phyloP scores from a whole-genome alignment of 1,140 invertebrate genomes.

The Ladona fulva region DNA sequence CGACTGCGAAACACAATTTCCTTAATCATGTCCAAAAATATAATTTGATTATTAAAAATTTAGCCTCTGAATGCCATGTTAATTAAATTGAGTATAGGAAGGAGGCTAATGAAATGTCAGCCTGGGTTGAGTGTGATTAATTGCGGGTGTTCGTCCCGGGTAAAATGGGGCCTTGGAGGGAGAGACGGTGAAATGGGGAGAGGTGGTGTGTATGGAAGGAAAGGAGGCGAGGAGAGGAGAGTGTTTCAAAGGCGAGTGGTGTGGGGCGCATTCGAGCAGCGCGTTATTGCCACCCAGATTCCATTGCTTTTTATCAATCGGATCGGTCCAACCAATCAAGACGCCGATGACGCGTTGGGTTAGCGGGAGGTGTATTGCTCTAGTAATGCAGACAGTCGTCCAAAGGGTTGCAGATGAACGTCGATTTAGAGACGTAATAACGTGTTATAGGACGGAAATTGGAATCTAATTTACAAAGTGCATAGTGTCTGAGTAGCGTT shows the following conservation, averaged over 20 bases:
- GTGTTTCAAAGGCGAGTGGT: not conserved
- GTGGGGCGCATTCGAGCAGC: no score
- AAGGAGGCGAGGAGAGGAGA: not conserved
- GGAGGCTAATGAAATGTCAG: constrained; percentile 19
- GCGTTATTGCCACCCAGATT: no score
- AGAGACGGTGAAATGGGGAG: not conserved
- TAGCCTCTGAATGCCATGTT: constrained; percentile 19
- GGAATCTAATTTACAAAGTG: no score
- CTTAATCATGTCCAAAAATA: constrained; percentile 20
- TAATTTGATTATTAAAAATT: constrained; percentile 20
- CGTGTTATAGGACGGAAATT: no score
- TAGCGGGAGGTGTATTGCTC: no score
- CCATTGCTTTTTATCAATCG: no score
- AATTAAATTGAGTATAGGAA: constrained; percentile 20
- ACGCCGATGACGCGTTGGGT: no score
- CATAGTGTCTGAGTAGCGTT: no score
- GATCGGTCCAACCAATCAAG: no score
- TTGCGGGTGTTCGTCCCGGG: constrained; percentile 17
- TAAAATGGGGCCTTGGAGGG: not conserved
- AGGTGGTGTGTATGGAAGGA: not conserved
- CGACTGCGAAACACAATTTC: constrained; percentile 16
- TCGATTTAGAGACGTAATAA: no score
- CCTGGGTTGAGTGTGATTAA: constrained; percentile 17
- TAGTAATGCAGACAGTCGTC: no score
- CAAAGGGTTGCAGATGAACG: no score